A percentile compares a stretch with the other conserved stretches of the same genome.
Evolutionary conservation across 2,797 vertebrate species (phyloP).

Genomic region (Euthynnus affinis): DNA sequence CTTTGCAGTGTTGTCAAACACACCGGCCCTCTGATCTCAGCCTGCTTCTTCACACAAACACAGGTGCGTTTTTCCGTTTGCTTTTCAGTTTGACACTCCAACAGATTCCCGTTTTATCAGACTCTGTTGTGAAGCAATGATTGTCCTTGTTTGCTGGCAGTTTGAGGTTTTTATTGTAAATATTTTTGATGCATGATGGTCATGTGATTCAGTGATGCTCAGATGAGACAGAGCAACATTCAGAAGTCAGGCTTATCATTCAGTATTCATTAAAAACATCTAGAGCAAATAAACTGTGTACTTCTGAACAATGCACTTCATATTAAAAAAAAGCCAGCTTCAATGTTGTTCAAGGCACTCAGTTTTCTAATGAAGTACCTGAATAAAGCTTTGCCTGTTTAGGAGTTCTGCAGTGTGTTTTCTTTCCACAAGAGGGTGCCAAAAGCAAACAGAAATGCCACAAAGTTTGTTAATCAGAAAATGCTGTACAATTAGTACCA

Average conservation of each 20-base stretch:
- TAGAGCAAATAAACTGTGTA: conserved; percentile 26
- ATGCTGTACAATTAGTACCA: conserved; percentile 21
- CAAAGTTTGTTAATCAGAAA: not conserved
- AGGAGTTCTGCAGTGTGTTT: conserved; percentile 28
- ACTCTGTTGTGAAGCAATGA: conserved; percentile 25
- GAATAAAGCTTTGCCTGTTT: conserved; percentile 55
- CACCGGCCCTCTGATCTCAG: not conserved
- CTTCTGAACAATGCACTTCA: conserved; percentile 33
- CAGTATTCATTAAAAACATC: conserved; percentile 10
- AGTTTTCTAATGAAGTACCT: conserved; percentile 37
- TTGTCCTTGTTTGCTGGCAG: conserved; percentile 13
- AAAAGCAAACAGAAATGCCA: not conserved
- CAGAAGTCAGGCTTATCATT: not conserved
- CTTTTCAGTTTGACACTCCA: conserved; percentile 6
- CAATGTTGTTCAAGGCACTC: conserved; percentile 36
- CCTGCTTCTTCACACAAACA: not conserved
- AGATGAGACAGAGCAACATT: conserved; percentile 2
- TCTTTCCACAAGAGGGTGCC: conserved; percentile 52
- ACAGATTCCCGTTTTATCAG: not conserved
- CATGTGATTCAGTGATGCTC: conserved; percentile 17
- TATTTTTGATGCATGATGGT: conserved; percentile 43
- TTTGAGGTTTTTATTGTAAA: conserved; percentile 54
- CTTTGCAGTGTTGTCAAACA: not conserved
- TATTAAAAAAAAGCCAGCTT: conserved; percentile 29
- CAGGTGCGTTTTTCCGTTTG: not conserved